A percentile compares a stretch with the other conserved stretches of the same genome.
Conservation (phyloP, 2,113 vertebrate species). For the Boleophthalmus pectinirostris region DNA sequence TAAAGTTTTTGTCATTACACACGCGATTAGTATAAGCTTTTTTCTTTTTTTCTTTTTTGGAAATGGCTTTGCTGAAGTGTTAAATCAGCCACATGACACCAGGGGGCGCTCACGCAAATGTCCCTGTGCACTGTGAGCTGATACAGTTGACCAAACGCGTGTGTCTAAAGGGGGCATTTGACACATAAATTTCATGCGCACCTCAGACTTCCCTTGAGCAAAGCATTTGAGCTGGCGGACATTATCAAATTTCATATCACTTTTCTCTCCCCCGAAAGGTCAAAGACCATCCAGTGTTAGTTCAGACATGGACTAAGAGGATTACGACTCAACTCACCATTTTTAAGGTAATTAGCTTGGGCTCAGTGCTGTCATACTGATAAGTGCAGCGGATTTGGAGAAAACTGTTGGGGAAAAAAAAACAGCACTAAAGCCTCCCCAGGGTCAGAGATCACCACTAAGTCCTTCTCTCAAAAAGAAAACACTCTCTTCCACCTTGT, state of each 20-base stretch:
- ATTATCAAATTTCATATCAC: conserved; percentile 8
- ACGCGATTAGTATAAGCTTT: too few species aligned
- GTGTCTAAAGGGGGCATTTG: conserved; percentile 43
- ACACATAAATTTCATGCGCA: conserved; percentile 26
- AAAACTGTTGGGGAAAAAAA: conserved; percentile 78
- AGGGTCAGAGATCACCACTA: too few species aligned
- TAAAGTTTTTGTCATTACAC: too few species aligned
- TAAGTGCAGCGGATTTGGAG: conserved; percentile 79
- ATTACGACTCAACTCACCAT: conserved; percentile 36
- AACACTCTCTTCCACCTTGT: not conserved
- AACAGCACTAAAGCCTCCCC: conserved; percentile 74
- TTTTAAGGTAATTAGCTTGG: conserved; percentile 82
- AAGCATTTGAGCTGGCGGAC: conserved; percentile 23
- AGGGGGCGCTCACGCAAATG: conserved; percentile 39
- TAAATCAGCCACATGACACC: conserved; percentile 66
- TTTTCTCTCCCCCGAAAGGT: conserved; percentile 18
- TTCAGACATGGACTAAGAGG: conserved; percentile 34
- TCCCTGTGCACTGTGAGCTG: conserved; percentile 17
- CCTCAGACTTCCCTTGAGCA: conserved; percentile 22
- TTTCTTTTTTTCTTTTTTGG: too few species aligned
- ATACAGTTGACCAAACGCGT: conserved; percentile 23
- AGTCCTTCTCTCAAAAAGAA: too few species aligned
- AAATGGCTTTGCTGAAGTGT: conserved; percentile 47
- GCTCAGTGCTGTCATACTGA: conserved; percentile 80
- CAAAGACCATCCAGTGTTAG: conserved; percentile 7